Conservation (phyloP, 2,113 vertebrate genomes). For the Copsychus sechellarum region DNA sequence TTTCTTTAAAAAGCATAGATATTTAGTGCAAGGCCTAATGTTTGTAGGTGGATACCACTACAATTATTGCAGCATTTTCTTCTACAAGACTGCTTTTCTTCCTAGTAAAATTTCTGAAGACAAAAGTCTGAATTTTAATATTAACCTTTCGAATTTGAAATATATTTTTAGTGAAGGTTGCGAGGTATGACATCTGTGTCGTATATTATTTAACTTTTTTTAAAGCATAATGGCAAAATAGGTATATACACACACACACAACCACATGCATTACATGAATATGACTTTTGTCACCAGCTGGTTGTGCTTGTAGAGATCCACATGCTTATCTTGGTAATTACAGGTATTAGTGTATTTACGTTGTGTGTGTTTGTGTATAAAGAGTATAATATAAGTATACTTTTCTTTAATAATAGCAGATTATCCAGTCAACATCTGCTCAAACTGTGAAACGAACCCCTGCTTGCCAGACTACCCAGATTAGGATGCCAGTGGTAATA, state of each 20-base stretch:
- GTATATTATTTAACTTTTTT: neutral
- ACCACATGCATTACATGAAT: neutral
- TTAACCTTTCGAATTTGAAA: neutral
- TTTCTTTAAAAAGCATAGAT: neutral
- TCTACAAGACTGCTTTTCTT: neutral
- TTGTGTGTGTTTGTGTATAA: constrained; percentile 66
- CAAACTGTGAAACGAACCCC: constrained; percentile 80
- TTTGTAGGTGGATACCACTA: neutral
- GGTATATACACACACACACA: constrained; percentile 60
- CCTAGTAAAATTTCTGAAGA: neutral
- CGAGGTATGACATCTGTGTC: neutral
- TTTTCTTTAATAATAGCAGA: constrained; percentile 68
- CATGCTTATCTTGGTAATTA: constrained; percentile 28
- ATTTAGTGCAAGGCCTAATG: neutral
- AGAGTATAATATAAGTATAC: constrained; percentile 61
- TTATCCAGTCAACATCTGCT: constrained; percentile 66
- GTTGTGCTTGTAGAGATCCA: constrained; percentile 43
- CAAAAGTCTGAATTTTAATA: neutral
- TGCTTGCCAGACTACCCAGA: constrained; percentile 74
- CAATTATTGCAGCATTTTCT: neutral
- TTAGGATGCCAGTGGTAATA: constrained; percentile 85
- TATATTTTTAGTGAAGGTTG: constrained; percentile 29
- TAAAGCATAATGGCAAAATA: neutral
- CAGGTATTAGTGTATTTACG: constrained; percentile 52
- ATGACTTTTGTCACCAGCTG: constrained; percentile 59